A percentile compares a stretch with the other conserved stretches of the same genome.
These are phyloP conservation scores for Caenorhabditis sp. DNA, from an alignment of 2,888 invertebrate species.

Conservation along the genomic window DNA sequence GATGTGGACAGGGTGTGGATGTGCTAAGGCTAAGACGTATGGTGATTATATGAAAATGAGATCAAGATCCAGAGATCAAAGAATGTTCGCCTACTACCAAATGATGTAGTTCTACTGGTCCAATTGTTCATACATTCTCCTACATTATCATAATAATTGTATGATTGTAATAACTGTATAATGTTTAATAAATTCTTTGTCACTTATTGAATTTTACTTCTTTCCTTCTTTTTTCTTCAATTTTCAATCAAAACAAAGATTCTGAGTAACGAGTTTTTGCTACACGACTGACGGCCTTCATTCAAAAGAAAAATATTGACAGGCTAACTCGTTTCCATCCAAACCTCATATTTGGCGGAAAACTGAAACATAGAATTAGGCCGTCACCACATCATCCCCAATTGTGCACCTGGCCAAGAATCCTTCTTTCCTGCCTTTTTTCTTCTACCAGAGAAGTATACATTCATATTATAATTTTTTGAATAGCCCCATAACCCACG, in stretches of 20 bases:
- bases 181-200: background rate
- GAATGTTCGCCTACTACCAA: conserved; percentile 37
- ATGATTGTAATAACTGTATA: conserved; percentile 11
- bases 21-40: conserved; percentile 52
- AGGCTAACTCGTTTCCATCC: too few species aligned
- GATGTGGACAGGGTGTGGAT: conserved; percentile 59
- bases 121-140: background rate
- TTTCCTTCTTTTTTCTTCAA: too few species aligned
- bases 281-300: too few species aligned
- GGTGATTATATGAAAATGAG: conserved; percentile 47
- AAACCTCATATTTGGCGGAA: background rate
- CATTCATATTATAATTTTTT: conserved; percentile 7
- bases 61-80: conserved; percentile 30
- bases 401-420: conserved; percentile 4
- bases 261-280: too few species aligned
- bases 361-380: background rate
- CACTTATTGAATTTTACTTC: too few species aligned
- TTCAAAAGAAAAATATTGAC: background rate
- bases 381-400: conserved; percentile 1
- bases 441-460: background rate
- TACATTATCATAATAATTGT: conserved; percentile 16
- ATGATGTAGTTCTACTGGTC: conserved; percentile 27
- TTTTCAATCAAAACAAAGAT: too few species aligned
- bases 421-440: background rate
- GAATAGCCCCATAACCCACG: too few species aligned